Conservation (phyloP, 1,140 invertebrate species). For the Aphidius gifuensis region DNA sequence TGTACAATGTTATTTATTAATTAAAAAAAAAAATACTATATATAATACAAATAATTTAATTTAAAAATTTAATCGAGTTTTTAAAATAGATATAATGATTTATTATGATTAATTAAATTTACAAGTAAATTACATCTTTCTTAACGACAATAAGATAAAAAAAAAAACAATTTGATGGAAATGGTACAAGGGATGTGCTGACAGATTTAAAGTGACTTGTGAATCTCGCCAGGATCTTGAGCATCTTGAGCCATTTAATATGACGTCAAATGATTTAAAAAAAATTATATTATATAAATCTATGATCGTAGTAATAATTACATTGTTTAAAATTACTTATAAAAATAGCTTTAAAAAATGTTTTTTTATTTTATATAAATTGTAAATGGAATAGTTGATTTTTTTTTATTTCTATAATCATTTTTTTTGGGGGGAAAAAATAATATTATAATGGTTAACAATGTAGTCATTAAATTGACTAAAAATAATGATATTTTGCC, state of each 20-base stretch:
- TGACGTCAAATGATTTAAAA: not conserved
- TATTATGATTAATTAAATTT: not conserved
- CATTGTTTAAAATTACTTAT: no score
- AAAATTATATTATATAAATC: not conserved
- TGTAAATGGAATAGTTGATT: no score
- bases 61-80: not conserved
- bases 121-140: no score
- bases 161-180: not conserved
- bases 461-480: conserved; percentile 25
- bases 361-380: not conserved
- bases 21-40: no score
- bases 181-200: conserved; percentile 10
- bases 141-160: no score
- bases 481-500: conserved; percentile 34
- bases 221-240: not conserved
- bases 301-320: not conserved
- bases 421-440: not conserved
- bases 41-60: no score
- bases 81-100: no score
- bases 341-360: no score
- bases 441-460: no score
- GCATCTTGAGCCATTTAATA: no score
- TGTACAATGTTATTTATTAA: no score
- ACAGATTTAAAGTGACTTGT: conserved; percentile 11
- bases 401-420: not conserved